These are phyloP conservation scores for Halictus rubicundus DNA, from an alignment of 1,140 invertebrate genomes.

Conservation along the genomic window DNA sequence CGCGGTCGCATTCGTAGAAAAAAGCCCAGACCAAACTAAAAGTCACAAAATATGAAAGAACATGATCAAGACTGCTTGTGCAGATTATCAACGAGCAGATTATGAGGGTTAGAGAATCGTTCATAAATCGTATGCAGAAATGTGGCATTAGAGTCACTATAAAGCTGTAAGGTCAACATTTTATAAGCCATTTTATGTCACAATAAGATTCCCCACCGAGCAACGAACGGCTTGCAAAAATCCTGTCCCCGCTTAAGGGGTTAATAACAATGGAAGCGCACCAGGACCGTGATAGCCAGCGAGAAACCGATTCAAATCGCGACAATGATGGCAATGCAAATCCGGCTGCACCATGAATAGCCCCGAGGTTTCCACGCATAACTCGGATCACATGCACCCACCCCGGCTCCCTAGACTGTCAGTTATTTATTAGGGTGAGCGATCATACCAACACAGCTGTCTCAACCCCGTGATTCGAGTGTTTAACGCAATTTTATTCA, in stretches of 20 bases:
- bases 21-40: no score
- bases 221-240: no score
- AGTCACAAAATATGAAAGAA: no score
- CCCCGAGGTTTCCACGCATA: conserved; percentile 40
- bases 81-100: no score
- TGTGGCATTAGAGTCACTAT: no score
- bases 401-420: conserved; percentile 30
- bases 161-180: no score
- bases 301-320: conserved; percentile 54
- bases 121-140: no score
- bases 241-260: background rate
- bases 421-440: conserved; percentile 61
- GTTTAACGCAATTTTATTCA: conserved; percentile 60
- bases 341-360: conserved; percentile 48
- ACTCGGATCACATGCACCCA: conserved; percentile 33
- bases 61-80: no score
- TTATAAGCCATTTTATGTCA: no score
- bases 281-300: conserved; percentile 4
- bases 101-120: no score
- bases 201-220: no score
- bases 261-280: conserved; percentile 48
- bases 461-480: conserved; percentile 58
- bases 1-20: no score
- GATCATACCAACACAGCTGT: conserved; percentile 30
- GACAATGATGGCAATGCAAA: conserved; percentile 61